phyloP scores from a whole-genome alignment of 2,797 vertebrate genomes.

The Acanthurus lineatus region DNA sequence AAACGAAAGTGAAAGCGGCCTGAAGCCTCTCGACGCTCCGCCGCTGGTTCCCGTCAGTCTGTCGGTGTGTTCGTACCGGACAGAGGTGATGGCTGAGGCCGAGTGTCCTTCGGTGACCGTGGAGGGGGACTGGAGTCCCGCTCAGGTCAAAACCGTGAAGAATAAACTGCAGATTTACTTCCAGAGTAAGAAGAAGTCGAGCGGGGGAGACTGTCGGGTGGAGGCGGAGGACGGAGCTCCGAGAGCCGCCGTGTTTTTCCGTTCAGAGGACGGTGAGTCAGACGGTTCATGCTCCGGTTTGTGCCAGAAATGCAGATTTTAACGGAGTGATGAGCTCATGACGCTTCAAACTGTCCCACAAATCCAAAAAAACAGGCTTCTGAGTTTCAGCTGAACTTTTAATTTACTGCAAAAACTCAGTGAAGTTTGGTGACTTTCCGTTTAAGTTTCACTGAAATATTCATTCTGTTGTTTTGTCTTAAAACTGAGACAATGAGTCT shows the following conservation, averaged over 20 bases:
- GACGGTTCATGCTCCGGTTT: no score
- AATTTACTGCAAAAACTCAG: no score
- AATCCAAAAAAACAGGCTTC: not conserved
- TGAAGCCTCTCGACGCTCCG: no score
- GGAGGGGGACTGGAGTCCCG: slow-evolving; percentile 69
- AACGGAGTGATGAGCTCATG: no score
- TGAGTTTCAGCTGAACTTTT: no score
- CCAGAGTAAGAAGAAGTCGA: slow-evolving; percentile 78
- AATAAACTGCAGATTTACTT: slow-evolving; percentile 84
- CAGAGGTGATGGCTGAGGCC: fast-evolving
- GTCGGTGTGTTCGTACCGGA: not conserved
- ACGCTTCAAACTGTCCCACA: not conserved
- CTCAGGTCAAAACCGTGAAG: slow-evolving; percentile 31
- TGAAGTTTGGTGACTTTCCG: no score
- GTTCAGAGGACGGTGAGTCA: slow-evolving; percentile 68
- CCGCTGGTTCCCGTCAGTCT: not conserved
- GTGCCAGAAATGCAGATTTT: no score
- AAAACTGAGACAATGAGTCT: no score
- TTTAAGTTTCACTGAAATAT: no score
- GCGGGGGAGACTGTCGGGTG: slow-evolving; percentile 81
- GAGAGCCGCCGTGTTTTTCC: slow-evolving; percentile 71
- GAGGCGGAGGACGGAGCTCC: slow-evolving; percentile 39
- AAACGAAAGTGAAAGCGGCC: no score
- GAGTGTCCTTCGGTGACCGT: slow-evolving; percentile 56
- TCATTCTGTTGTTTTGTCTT: no score